phyloP scores from a whole-genome alignment of 2,888 invertebrate genomes.

The Tipula unca region DNA sequence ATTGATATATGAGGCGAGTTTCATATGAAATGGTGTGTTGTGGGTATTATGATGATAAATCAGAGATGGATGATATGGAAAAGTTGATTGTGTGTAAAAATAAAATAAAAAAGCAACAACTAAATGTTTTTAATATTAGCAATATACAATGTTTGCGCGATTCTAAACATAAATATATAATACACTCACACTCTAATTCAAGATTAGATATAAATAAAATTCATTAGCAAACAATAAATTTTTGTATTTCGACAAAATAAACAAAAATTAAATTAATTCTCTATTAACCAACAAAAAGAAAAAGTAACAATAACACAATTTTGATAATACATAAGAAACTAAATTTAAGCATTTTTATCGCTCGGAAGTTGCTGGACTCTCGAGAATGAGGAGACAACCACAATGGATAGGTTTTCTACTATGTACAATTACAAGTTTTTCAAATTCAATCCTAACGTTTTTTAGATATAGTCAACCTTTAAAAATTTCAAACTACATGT shows the following conservation, averaged over 20 bases:
- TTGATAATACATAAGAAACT: not conserved
- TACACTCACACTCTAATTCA: not conserved
- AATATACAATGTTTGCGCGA: not conserved
- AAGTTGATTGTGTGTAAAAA: not conserved
- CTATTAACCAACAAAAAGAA: not conserved
- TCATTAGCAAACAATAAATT: not conserved
- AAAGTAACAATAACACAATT: not conserved
- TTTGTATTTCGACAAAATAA: not conserved
- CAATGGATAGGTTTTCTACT: not conserved
- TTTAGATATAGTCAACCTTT: not conserved
- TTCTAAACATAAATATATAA: not conserved
- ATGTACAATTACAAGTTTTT: not conserved
- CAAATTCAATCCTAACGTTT: not conserved
- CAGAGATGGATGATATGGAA: not conserved
- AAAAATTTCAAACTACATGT: not conserved
- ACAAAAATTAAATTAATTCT: not conserved
- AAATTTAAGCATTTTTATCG: not conserved
- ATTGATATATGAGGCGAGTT: not conserved
- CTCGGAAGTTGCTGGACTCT: not conserved
- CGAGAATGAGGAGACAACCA: not conserved
- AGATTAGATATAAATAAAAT: conserved; percentile 4
- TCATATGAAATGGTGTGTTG: not conserved
- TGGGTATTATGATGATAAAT: not conserved
- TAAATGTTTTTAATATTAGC: not conserved
- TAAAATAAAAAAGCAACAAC: not conserved